Evolutionary conservation across 2,113 vertebrate genomes (phyloP).

Genomic region (Cathartes aura): DNA sequence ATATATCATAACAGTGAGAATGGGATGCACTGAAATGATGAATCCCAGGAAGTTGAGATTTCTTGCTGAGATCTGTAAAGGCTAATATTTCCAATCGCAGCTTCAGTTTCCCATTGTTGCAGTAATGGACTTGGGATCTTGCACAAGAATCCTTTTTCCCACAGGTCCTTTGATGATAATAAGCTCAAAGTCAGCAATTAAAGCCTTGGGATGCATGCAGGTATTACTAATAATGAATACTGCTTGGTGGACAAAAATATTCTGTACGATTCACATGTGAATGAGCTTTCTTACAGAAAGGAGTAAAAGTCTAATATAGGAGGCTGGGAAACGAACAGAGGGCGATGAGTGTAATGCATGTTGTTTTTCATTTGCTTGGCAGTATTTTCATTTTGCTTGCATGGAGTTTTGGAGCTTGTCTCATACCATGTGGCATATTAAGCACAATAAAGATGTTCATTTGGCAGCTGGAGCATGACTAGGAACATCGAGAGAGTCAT

Average conservation of each 20-base stretch:
- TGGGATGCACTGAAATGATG: not conserved
- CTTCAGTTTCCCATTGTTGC: not conserved
- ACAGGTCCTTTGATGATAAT: not conserved
- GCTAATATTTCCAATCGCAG: not conserved
- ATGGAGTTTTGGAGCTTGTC: constrained; percentile 43
- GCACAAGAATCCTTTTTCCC: not conserved
- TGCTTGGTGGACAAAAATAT: not conserved
- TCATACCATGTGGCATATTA: constrained; percentile 70
- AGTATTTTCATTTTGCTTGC: constrained; percentile 24
- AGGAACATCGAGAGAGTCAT: constrained; percentile 60
- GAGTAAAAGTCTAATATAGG: not conserved
- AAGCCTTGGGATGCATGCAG: not conserved
- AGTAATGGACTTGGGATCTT: not conserved
- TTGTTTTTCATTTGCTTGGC: constrained; percentile 57
- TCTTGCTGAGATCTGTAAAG: not conserved
- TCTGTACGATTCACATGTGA: not conserved
- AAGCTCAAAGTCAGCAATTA: constrained; percentile 11
- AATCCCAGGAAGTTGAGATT: not conserved
- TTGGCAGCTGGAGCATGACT: constrained; percentile 69
- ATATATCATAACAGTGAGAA: not conserved
- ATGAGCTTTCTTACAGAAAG: not conserved
- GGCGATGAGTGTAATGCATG: not conserved
- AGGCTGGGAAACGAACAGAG: constrained; percentile 48
- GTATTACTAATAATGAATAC: not conserved
- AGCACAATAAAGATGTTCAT: constrained; percentile 74